Evolutionary conservation across 2,888 invertebrate genomes (phyloP).

Genomic region (Cataglyphis rosenhaueri): DNA sequence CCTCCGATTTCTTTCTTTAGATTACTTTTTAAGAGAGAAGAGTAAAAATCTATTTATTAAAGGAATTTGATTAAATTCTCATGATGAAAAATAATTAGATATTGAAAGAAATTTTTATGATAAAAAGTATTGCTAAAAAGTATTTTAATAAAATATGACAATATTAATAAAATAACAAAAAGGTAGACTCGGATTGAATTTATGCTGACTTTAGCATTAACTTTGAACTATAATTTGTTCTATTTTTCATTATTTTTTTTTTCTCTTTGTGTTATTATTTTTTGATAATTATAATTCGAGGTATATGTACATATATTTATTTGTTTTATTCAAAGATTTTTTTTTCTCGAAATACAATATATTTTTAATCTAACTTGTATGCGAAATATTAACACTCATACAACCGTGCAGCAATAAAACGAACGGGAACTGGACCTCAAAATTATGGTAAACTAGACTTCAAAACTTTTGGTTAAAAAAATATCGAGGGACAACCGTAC

Average conservation of each 20-base stretch:
- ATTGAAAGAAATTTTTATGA: background rate
- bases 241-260: background rate
- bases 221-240: background rate
- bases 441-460: constrained; percentile 28
- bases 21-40: background rate
- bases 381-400: background rate
- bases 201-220: background rate
- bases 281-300: background rate
- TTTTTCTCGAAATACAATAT: constrained; percentile 1
- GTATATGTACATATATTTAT: background rate
- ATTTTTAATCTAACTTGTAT: constrained; percentile 19
- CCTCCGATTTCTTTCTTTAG: background rate
- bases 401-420: background rate
- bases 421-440: background rate
- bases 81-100: background rate
- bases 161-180: background rate
- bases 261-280: no score
- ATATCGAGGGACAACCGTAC: constrained; percentile 33
- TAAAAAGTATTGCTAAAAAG: background rate
- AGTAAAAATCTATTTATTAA: background rate
- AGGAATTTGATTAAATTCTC: background rate
- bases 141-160: constrained; percentile 7
- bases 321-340: background rate
- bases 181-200: background rate
- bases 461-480: constrained; percentile 45